phyloP scores from a whole-genome alignment of 2,797 vertebrate species.

The Hoplostethus mediterraneus region DNA sequence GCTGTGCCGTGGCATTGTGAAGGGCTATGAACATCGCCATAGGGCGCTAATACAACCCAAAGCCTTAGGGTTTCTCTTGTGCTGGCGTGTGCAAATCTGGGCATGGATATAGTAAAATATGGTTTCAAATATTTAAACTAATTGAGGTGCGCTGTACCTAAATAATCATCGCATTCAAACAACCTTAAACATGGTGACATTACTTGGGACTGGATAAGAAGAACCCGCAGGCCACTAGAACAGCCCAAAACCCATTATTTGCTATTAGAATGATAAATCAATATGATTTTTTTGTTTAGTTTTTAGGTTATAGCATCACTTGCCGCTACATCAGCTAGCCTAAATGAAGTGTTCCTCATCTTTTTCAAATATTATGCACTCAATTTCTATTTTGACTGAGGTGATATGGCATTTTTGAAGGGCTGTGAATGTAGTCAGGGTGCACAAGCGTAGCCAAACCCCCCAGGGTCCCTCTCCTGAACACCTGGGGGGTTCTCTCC shows the following conservation, averaged over 20 bases:
- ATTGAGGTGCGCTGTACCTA: conserved; percentile 7
- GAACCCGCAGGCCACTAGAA: not conserved
- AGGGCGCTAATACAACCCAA: conserved; percentile 53
- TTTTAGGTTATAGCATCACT: conserved; percentile 4
- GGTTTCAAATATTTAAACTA: conserved; percentile 41
- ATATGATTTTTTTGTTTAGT: no score
- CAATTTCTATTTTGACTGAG: conserved; percentile 51
- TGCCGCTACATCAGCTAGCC: conserved; percentile 27
- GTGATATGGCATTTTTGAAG: conserved; percentile 65
- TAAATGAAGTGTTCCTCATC: conserved; percentile 44
- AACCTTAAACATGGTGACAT: not conserved
- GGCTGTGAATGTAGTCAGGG: conserved; percentile 58
- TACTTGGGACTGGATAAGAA: not conserved
- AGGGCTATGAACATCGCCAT: conserved; percentile 64
- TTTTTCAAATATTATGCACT: conserved; percentile 43
- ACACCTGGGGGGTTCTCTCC: conserved; percentile 65
- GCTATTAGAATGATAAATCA: no score
- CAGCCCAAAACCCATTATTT: not conserved
- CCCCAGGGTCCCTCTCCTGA: conserved; percentile 65
- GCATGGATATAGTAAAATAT: conserved; percentile 34
- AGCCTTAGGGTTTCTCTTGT: conserved; percentile 55
- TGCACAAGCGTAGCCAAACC: conserved; percentile 59
- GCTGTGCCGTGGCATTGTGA: conserved; percentile 58
- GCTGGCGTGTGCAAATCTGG: conserved; percentile 48
- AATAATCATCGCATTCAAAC: not conserved